Conservation (phyloP, 2,797 vertebrate genomes). For the Toxotes lorentzi region DNA sequence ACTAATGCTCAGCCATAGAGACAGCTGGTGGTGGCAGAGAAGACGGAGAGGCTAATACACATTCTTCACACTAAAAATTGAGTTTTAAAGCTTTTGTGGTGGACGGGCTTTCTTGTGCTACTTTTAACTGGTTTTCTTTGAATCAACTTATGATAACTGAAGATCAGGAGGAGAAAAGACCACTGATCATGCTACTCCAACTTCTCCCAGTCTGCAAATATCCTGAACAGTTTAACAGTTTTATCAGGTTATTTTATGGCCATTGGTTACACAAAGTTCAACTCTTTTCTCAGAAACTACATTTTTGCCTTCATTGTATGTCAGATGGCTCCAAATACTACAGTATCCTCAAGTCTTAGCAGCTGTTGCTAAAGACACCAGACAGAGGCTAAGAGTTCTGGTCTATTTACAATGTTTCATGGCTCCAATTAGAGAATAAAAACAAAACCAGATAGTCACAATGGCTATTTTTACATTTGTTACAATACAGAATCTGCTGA, state of each 20-base stretch:
- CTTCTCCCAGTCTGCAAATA: neutral
- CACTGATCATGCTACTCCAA: neutral
- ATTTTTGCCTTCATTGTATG: neutral
- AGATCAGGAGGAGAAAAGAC: neutral
- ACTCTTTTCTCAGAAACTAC: neutral
- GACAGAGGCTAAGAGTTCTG: neutral
- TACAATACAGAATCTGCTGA: neutral
- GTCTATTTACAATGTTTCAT: neutral
- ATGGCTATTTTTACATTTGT: neutral
- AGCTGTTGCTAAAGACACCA: neutral
- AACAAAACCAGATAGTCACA: neutral
- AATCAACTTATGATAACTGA: neutral
- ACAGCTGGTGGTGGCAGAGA: slow-evolving; percentile 24
- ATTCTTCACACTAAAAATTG: slow-evolving; percentile 8
- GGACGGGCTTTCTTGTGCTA: neutral
- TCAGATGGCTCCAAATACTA: neutral
- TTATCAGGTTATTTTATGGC: neutral
- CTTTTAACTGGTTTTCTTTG: neutral
- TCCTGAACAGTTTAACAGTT: neutral
- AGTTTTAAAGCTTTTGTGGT: slow-evolving; percentile 20
- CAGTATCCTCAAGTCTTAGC: fast-evolving
- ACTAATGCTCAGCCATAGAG: slow-evolving; percentile 34
- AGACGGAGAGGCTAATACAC: slow-evolving; percentile 13
- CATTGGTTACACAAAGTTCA: neutral
- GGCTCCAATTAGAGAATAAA: neutral